Base-by-base conservation (phyloP, 2,113 vertebrate genomes). In the Camelus bactrianus region DNA sequence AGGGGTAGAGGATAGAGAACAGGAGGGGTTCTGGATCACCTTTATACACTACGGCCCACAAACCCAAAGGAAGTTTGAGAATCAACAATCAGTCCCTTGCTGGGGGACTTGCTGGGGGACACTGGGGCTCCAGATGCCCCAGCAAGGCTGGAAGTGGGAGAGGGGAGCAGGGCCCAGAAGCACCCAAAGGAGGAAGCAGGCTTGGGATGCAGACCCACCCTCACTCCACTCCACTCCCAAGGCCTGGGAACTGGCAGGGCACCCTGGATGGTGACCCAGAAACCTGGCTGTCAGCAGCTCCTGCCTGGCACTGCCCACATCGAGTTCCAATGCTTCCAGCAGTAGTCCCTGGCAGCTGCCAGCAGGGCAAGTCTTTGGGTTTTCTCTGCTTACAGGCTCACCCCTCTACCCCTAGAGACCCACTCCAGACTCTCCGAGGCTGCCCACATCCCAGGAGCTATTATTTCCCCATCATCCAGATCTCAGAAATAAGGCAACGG, bases 201-300 rank as follows among this genome's bases (percentile, higher is more conserved):
- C 73, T 76, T 28, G 30, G 35, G 72, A 50, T 22, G 48, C 86
- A 65, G 91, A 52, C 26, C 20, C 2, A 8, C 67, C 87, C 52
- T 17, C 5, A 35, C n/a, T 15, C 24, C 72, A 32, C 42, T 50
- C 83, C 48, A 75, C 64, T 48, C 60, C 26, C 60, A 84, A 89
- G 72, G 80, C 90, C 91, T 89, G 76, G 87, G 89, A 96, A 93
- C 85, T 91, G 88, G 93, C 95, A 91, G 79, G 62, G 38, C 32
- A 91, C 81, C 88, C 81, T 54, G 81, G 35, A 82, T 54, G 82
- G 85, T 97, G 95, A 97, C 96, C 97, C 91, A 97, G 96, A 97
- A 97, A 96, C 88, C 88, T 76, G 80, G 42, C 84, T 73, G 84
- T 96, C 88, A 84, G 93, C 75, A 60, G 84, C 84, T 85, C 93